phyloP scores from a whole-genome alignment of 2,888 invertebrate species.

The Drosophila monieri region DNA sequence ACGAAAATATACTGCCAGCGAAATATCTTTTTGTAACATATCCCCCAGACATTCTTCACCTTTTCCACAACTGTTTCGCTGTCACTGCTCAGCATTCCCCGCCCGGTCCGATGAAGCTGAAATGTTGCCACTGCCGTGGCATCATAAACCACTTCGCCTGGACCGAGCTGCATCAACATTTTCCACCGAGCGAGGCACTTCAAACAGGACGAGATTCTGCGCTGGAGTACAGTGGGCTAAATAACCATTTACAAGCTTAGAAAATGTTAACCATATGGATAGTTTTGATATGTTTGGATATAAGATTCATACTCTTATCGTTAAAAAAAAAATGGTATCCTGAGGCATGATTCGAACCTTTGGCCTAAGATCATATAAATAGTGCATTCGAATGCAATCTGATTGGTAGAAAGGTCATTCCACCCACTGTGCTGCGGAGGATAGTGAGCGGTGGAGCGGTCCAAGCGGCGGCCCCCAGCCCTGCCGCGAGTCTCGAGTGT shows the following conservation, averaged over 20 bases:
- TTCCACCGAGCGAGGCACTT: slow-evolving; percentile 47
- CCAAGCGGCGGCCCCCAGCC: slow-evolving; percentile 43
- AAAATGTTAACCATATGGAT: no score
- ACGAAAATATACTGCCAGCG: slow-evolving; percentile 1
- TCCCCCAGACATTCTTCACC: slow-evolving; percentile 22
- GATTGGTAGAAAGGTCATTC: neutral
- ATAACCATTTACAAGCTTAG: neutral
- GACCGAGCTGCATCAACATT: slow-evolving; percentile 60
- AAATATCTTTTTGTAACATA: slow-evolving; percentile 4
- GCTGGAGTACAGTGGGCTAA: slow-evolving; percentile 6
- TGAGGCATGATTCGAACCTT: no score
- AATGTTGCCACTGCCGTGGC: slow-evolving; percentile 33
- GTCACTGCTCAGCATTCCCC: neutral
- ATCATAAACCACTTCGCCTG: slow-evolving; percentile 47
- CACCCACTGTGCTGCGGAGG: slow-evolving; percentile 18
- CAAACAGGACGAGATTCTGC: slow-evolving; percentile 20
- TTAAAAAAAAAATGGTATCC: no score
- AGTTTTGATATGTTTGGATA: no score
- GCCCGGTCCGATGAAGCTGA: slow-evolving; percentile 31
- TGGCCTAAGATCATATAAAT: neutral
- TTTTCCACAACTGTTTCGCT: slow-evolving; percentile 22
- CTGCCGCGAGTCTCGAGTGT: slow-evolving; percentile 41
- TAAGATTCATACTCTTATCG: no score
- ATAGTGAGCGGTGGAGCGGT: slow-evolving; percentile 8
- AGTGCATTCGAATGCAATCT: neutral